Base-by-base conservation (phyloP, 2,113 vertebrate species). In the Percina caprodes region DNA sequence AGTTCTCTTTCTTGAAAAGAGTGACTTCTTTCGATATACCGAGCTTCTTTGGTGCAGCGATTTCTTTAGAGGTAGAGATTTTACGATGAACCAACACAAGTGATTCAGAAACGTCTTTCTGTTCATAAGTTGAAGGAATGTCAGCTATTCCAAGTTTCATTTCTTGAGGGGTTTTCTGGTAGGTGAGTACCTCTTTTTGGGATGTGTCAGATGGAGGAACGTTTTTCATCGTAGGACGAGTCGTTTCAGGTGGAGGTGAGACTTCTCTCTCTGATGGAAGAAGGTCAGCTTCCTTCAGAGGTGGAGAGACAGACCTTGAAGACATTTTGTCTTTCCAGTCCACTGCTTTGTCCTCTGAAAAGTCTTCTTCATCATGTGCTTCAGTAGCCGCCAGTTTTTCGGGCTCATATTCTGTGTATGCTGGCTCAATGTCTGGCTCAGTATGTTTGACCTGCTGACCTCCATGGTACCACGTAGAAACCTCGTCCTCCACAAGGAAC, bases 101-200 rank as follows among this genome's bases (percentile, higher is more conserved):
- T 70, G 74, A 65, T 68, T 52, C 81, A 46, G 65, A 24, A n/a
- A 33, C 54, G 5, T 79, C 74, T 63, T 35, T 77, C 51, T 79
- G 69, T 39, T 70, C 13, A 0, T 24, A n/a, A 24, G 11, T 3
- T 62, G n/a, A n/a, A n/a, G n/a, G n/a, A n/a, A 52, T 11, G 13
- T 48, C 49, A n/a, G 23, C 21, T 21, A 79, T 13, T 6, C 49
- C 2, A 12, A 14, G 52, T 33, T 71, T 58, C 3, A 2, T 56
- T 9, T 63, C 35, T 59, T 69, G 45, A 49, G 13, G 2, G 9
- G 26, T 59, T 76, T 75, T 82, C 48, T 60, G 61, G 54, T 18
- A 12, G 55, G 6, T 9, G 4, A 19, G 19, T 60, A 39, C 12
- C 10, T 86, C 74, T 46, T 61, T 30, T 42, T 42, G 42, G 15